phyloP scores from a whole-genome alignment of 2,888 invertebrate species.

The Eristalis tenax region DNA sequence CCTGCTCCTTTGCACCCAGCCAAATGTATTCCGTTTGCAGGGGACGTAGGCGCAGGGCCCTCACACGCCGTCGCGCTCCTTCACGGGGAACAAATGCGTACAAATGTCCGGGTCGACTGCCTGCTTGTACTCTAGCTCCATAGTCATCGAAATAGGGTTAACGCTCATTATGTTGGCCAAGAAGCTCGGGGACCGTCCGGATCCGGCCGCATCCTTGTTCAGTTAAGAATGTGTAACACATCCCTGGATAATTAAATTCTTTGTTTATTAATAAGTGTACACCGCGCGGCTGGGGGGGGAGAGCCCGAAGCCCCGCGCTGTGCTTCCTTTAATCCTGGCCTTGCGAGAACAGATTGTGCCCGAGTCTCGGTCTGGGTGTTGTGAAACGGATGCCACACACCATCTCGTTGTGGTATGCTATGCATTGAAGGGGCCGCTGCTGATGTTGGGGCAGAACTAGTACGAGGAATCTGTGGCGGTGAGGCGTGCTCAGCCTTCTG shows the following conservation, averaged over 20 bases:
- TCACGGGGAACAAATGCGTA: conserved; percentile 63
- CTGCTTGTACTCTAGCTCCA: neutral
- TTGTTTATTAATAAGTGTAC: conserved; percentile 60
- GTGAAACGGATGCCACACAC: conserved; percentile 2
- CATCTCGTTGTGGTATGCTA: neutral
- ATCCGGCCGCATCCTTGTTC: conserved; percentile 8
- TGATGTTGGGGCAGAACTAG: neutral
- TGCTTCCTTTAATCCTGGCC: conserved; percentile 12
- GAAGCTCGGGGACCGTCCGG: conserved; percentile 32
- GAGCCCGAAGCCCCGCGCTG: neutral
- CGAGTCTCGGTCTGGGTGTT: neutral
- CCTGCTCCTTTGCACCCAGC: conserved; percentile 13
- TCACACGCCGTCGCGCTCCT: neutral
- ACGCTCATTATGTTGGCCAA: conserved; percentile 57
- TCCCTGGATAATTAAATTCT: conserved; percentile 68
- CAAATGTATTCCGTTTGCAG: conserved; percentile 43
- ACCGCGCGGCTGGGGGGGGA: neutral
- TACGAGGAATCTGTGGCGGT: neutral
- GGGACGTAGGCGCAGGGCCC: neutral
- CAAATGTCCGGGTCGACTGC: conserved; percentile 23
- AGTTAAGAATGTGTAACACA: conserved; percentile 62
- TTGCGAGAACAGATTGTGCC: conserved; percentile 5
- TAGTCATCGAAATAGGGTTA: conserved; percentile 63
- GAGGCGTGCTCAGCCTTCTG: neutral
- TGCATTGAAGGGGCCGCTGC: neutral